A percentile compares a stretch with the other conserved stretches of the same genome.
Evolutionary conservation across 2,888 invertebrate genomes (phyloP).

Genomic region (Drosophila falleni): DNA sequence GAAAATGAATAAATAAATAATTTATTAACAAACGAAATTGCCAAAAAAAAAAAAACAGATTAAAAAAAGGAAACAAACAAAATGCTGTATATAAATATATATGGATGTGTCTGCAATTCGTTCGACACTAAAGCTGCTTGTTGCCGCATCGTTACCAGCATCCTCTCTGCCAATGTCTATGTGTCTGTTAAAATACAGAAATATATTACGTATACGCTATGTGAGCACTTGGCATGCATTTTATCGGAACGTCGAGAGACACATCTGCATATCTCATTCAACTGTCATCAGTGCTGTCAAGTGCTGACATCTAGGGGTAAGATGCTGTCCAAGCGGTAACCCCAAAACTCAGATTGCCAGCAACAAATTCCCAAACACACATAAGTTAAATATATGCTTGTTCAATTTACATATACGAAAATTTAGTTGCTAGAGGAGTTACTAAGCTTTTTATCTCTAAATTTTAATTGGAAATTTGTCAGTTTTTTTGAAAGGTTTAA

Average conservation of each 20-base stretch:
- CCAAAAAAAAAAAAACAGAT: neutral
- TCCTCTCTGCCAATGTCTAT: neutral
- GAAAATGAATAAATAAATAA: constrained; percentile 70
- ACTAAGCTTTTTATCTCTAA: neutral
- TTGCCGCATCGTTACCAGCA: constrained; percentile 21
- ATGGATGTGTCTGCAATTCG: constrained; percentile 32
- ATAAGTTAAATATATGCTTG: constrained; percentile 5
- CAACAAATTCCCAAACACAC: constrained; percentile 15
- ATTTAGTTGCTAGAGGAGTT: neutral
- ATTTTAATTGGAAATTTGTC: neutral
- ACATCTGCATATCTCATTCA: constrained; percentile 64
- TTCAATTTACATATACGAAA: neutral
- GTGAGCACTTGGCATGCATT: constrained; percentile 61
- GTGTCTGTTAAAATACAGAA: constrained; percentile 28
- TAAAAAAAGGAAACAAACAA: neutral
- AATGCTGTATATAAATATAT: constrained; percentile 12
- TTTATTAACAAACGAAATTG: constrained; percentile 47
- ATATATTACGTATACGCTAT: constrained; percentile 59
- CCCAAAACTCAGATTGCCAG: constrained; percentile 27
- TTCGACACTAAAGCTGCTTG: constrained; percentile 15
- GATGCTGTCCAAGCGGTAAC: constrained; percentile 33
- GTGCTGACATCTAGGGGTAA: constrained; percentile 24
- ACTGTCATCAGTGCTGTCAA: constrained; percentile 50
- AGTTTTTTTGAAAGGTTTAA: neutral
- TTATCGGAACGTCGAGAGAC: constrained; percentile 49